Conservation (phyloP, 2,888 invertebrate species). For the Pyrgus malvae region DNA sequence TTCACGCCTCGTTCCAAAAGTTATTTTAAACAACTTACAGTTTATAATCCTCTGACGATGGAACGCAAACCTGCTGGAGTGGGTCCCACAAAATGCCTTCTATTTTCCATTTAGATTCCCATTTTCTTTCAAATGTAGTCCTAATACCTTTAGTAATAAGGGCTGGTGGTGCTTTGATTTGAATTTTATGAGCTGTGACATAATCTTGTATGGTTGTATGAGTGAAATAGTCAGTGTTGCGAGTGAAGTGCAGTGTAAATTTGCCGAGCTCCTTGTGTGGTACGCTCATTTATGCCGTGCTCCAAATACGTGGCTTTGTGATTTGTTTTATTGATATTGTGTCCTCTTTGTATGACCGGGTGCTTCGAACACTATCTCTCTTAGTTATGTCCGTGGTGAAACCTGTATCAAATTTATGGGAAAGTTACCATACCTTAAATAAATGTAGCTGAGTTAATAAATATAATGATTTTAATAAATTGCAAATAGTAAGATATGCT, state of each 20-base stretch:
- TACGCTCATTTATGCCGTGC: constrained; percentile 61
- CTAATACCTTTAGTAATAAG: constrained; percentile 36
- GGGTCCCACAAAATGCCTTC: constrained; percentile 50
- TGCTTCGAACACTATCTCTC: constrained; percentile 12
- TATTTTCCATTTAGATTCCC: constrained; percentile 30
- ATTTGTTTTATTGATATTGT: constrained; percentile 59
- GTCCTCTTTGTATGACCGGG: constrained; percentile 23
- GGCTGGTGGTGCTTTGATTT: constrained; percentile 19
- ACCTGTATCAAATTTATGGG: constrained; percentile 3
- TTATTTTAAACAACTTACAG: constrained; percentile 53
- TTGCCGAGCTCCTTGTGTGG: constrained; percentile 69
- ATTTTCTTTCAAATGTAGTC: constrained; percentile 27
- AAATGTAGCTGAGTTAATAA: too few species aligned
- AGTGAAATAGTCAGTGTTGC: constrained; percentile 73
- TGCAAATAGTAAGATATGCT: too few species aligned
- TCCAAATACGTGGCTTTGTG: constrained; percentile 54
- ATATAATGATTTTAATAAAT: too few species aligned
- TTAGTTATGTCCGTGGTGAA: constrained; percentile 7
- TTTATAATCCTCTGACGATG: constrained; percentile 58
- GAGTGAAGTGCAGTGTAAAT: constrained; percentile 74
- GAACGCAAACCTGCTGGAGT: constrained; percentile 51
- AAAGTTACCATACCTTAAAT: constrained; percentile 8
- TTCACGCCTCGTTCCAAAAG: constrained; percentile 41
- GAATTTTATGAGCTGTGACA: neutral
- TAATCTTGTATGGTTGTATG: constrained; percentile 47